phyloP scores from a whole-genome alignment of 2,113 vertebrate species.

The Brachyistius frenatus region DNA sequence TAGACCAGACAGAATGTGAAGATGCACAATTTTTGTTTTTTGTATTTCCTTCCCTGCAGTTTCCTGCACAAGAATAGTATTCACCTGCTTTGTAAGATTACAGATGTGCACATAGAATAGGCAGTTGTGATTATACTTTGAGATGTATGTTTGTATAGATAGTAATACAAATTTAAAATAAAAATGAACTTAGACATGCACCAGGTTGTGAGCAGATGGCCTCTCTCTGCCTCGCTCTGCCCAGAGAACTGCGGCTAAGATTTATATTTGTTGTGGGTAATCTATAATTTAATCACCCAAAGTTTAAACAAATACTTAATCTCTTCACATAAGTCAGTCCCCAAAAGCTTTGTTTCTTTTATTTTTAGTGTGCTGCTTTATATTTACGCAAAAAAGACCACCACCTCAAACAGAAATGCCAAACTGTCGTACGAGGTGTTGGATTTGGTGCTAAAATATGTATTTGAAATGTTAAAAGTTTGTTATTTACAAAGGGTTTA shows the following conservation, averaged over 20 bases:
- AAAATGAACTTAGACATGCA: too few species aligned
- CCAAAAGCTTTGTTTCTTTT: background rate
- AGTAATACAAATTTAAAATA: too few species aligned
- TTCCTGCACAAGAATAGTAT: background rate
- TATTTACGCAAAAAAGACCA: background rate
- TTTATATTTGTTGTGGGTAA: too few species aligned
- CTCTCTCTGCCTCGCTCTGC: too few species aligned
- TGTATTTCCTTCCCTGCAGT: background rate
- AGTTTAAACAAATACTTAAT: too few species aligned
- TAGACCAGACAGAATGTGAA: slow-evolving; percentile 36
- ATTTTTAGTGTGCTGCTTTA: background rate
- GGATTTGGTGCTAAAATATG: background rate
- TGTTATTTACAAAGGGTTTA: background rate
- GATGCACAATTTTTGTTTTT: background rate
- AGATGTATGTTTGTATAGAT: background rate
- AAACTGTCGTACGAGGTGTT: background rate
- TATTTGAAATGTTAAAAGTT: background rate
- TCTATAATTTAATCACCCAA: too few species aligned
- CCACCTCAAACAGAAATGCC: background rate
- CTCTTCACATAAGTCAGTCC: too few species aligned
- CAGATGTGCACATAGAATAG: background rate
- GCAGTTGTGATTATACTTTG: background rate
- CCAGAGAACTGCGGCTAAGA: too few species aligned
- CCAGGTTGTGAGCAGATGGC: too few species aligned
- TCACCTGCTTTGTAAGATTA: background rate